Base-by-base conservation (phyloP, 2,113 vertebrate species). In the Miniopterus natalensis region DNA sequence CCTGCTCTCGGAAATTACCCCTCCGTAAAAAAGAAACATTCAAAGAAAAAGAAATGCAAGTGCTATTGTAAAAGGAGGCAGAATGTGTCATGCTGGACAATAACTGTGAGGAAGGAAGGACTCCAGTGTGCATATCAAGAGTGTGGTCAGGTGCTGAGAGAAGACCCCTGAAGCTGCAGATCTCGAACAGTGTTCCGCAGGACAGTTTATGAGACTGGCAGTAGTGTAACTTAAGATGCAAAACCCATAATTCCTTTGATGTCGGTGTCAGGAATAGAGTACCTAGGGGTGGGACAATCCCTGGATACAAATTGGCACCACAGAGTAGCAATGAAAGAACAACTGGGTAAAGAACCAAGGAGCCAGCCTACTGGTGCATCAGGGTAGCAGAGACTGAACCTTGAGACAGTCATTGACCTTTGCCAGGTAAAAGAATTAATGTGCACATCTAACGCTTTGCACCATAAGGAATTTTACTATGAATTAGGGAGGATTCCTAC, bases 1-100 rank as follows among this genome's bases (percentile, higher is more conserved):
- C 92, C 80, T 96, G 73, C 55, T 96, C 40, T 91, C 81, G 40
- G 66, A 95, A 93, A 96, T 92, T 61, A 53, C 57, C 55, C 75
- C 27, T 88, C 17, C 71, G 6, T 88, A 6, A 83, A 86, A 92
- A 92, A 53, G 71, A 61, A 94, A 81, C 84, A 20, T 13, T 11
- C 86, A n/a, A 85, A 92, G 49, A 27, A 94, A 95, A 84, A 21
- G 36, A 92, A 90, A 78, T 59, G 18, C 6, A 88, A 81, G 66
- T 20, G 4, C 12, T 49, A 2, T 36, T 20, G n/a, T 68, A 84
- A 73, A 90, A 40, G 51, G 23, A 45, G 81, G 40, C 74, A 65
- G 57, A 55, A 2, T 61, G 21, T 8, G 27, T 84, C 74, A 45
- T 70, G 40, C 40, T n/a, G 27, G 29, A 29, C 8, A 45, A 1